These are phyloP conservation scores for Triops cancriformis DNA, from an alignment of 1,140 invertebrate species.

Conservation along the genomic window DNA sequence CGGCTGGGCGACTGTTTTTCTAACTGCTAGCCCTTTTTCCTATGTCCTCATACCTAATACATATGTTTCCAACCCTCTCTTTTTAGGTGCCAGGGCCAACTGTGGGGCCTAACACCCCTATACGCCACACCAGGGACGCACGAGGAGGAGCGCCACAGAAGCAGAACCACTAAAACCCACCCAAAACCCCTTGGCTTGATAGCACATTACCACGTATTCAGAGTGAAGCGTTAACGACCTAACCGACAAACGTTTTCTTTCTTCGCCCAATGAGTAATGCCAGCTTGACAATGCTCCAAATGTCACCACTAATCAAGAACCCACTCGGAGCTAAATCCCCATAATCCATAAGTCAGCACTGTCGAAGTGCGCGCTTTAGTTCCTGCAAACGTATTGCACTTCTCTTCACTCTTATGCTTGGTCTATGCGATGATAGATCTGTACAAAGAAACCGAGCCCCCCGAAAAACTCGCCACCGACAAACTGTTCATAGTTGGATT, in stretches of 20 bases:
- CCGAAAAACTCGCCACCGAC: too few species aligned
- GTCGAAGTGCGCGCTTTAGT: too few species aligned
- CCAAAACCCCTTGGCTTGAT: slow-evolving; percentile 6
- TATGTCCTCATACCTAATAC: background rate
- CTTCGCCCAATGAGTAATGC: background rate
- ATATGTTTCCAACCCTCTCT: slow-evolving; percentile 7
- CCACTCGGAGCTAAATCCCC: background rate
- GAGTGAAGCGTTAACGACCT: slow-evolving; percentile 8
- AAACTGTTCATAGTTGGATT: too few species aligned
- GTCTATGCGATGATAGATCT: too few species aligned
- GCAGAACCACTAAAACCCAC: background rate
- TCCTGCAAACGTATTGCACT: too few species aligned
- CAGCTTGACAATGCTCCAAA: background rate
- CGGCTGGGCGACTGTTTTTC: background rate
- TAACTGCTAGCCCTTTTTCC: background rate
- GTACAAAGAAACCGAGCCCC: too few species aligned
- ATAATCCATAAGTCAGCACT: too few species aligned
- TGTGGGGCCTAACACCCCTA: background rate
- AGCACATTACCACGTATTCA: slow-evolving; percentile 1
- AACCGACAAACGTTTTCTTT: slow-evolving; percentile 6
- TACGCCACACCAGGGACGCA: too few species aligned
- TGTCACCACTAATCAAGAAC: background rate
- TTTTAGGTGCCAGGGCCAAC: background rate
- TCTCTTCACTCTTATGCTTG: too few species aligned
- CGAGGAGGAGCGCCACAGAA: background rate